Evolutionary conservation across 1,140 invertebrate species (phyloP), one percentile per base, ranked within the genome.

Genomic region (Contarinia nasturtii): DNA sequence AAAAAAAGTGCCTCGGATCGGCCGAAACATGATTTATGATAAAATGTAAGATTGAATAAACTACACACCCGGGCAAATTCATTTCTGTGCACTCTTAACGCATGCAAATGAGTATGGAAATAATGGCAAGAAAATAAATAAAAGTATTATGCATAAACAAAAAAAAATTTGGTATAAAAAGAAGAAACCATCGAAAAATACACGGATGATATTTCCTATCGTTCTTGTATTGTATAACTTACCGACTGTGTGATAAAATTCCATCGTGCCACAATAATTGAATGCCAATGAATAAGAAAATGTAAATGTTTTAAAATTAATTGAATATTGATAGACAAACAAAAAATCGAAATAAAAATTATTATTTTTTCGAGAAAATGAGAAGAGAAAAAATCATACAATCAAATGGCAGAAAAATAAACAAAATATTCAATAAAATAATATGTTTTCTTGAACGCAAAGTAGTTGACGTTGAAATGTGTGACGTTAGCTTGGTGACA

Each of bases 241-340:
- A n/a, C 38, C 38, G 18, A n/a, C 38, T 40, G 38, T 44, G 48
- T 45, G 46, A 52, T 41, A 44, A 44, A 44, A 44, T 44, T 19
- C 19, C 18, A 21, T 44, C 14, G 4, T 11, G n/a, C 19, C 19
- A 38, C 17, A 38, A 18, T 12, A 38, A 43, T 44, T 43, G 15
- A 34, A 14, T 45, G 22, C 14, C 22, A 33, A 55, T 41, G 44
- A 34, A 22, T 45, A 15, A 14, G 11, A 50, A n/a, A 37, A 33
- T 21, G 12, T 44, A 44, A 44, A 44, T 44, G n/a, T 2, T 41
- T n/a, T 41, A 12, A 40, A 41, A 8, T 41, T 27, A 41, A 47
- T 40, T 47, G 37, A 47, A 37, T 22, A 47, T 47, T 40, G 38
- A 17, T 21, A 38, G 40, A n/a, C n/a, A n/a, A 10, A 27, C 27